Conservation (phyloP, 2,113 vertebrate species). For the Saimiri boliviensis region DNA sequence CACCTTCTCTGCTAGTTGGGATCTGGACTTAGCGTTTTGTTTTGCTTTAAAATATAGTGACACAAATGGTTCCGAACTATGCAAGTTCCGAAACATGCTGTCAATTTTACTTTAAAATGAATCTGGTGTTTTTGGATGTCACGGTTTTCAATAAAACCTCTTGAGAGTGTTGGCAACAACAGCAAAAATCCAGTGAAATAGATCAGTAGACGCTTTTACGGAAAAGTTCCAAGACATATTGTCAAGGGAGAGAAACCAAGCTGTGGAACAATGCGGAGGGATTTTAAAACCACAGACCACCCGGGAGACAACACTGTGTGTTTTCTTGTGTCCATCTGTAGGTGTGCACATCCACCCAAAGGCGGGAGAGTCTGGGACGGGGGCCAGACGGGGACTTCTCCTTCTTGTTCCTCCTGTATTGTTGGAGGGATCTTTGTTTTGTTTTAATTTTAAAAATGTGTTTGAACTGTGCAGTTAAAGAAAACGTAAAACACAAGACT, state of each 20-base stretch:
- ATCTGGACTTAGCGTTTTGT: background rate
- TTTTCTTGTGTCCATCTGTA: fast-evolving
- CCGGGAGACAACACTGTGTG: fast-evolving
- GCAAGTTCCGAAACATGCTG: background rate
- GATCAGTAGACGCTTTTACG: background rate
- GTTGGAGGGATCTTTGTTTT: background rate
- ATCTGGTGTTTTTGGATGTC: slow-evolving; percentile 73
- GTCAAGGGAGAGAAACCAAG: background rate
- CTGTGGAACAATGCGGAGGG: background rate
- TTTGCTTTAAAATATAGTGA: background rate
- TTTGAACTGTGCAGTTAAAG: background rate
- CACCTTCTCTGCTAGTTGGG: fast-evolving
- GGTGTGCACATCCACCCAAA: fast-evolving
- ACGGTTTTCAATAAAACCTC: slow-evolving; percentile 77
- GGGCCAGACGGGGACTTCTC: background rate
- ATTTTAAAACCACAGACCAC: background rate
- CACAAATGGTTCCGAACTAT: slow-evolving; percentile 12
- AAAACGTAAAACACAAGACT: fast-evolving
- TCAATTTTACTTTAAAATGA: slow-evolving; percentile 63
- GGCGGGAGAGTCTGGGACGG: fast-evolving
- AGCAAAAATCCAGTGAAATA: background rate
- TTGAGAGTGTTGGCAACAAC: slow-evolving; percentile 41
- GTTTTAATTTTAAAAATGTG: background rate
- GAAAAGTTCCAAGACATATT: background rate
- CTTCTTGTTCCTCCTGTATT: background rate